Percentiles rank a stretch among this genome's conserved stretches.
phyloP scores from a whole-genome alignment of 2,113 vertebrate species.

The Ramphastos sulfuratus region DNA sequence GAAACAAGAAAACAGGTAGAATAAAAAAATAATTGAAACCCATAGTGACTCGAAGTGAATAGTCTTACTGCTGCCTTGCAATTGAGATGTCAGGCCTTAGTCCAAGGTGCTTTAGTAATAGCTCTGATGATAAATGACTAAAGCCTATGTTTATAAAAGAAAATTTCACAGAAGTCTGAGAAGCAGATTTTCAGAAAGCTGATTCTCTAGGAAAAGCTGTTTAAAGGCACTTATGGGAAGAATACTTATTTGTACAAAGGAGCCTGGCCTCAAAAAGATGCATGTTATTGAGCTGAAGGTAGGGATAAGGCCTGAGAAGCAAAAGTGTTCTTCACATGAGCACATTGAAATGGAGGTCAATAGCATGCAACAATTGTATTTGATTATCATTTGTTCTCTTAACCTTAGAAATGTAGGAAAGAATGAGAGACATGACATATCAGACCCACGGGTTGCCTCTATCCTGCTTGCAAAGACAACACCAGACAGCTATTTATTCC shows the following conservation, averaged over 20 bases:
- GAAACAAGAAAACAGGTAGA: neutral
- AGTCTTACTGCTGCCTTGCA: neutral
- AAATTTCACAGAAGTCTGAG: neutral
- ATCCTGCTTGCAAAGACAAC: neutral
- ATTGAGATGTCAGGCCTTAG: neutral
- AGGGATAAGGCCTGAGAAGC: neutral
- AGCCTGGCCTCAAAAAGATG: neutral
- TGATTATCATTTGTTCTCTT: neutral
- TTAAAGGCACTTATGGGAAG: neutral
- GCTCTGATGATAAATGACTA: neutral
- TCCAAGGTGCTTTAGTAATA: conserved; percentile 1
- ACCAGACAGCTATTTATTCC: neutral
- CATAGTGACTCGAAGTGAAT: neutral
- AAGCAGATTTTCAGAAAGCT: neutral
- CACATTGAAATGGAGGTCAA: neutral
- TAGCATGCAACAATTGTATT: neutral
- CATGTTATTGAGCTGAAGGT: neutral
- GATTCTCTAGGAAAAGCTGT: neutral
- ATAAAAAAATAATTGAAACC: neutral
- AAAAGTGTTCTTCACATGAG: neutral
- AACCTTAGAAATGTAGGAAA: neutral
- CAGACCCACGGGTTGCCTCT: neutral
- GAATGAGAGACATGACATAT: neutral
- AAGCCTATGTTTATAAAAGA: neutral
- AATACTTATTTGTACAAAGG: neutral